phyloP scores from a whole-genome alignment of 1,140 invertebrate genomes.

The Mya arenaria region DNA sequence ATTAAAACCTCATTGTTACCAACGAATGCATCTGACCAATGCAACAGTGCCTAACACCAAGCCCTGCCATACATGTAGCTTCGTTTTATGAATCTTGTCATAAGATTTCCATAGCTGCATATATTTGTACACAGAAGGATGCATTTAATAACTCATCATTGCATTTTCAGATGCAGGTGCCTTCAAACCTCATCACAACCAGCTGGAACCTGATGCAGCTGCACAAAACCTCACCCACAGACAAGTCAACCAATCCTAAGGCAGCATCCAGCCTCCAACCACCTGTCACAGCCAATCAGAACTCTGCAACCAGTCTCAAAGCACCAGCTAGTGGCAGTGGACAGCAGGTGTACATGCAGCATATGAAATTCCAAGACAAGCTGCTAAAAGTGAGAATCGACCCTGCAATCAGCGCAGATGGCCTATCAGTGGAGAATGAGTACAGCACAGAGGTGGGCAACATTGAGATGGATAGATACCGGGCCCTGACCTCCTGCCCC shows the following conservation, averaged over 20 bases:
- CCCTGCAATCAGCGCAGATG: constrained; percentile 44
- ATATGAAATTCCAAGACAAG: constrained; percentile 60
- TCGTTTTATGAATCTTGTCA: no score
- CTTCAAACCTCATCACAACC: constrained; percentile 61
- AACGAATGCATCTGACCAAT: no score
- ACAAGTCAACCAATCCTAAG: constrained; percentile 27
- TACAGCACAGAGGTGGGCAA: constrained; percentile 57
- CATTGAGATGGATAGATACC: constrained; percentile 61
- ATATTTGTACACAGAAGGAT: no score
- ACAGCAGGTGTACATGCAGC: constrained; percentile 53
- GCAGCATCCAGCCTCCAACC: neutral
- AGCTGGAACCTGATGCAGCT: constrained; percentile 56
- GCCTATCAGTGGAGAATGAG: constrained; percentile 50
- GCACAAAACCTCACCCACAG: constrained; percentile 37
- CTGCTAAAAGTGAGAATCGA: constrained; percentile 56
- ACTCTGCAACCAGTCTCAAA: neutral
- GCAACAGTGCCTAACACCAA: no score
- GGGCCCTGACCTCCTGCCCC: constrained; percentile 55
- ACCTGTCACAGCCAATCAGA: constrained; percentile 36
- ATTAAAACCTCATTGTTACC: no score
- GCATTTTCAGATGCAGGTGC: constrained; percentile 49
- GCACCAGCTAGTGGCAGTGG: constrained; percentile 15
- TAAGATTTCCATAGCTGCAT: no score
- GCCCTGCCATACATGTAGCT: no score
- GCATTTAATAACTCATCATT: no score